Conservation (phyloP, 2,113 vertebrate species). For the Probosciger aterrimus region DNA sequence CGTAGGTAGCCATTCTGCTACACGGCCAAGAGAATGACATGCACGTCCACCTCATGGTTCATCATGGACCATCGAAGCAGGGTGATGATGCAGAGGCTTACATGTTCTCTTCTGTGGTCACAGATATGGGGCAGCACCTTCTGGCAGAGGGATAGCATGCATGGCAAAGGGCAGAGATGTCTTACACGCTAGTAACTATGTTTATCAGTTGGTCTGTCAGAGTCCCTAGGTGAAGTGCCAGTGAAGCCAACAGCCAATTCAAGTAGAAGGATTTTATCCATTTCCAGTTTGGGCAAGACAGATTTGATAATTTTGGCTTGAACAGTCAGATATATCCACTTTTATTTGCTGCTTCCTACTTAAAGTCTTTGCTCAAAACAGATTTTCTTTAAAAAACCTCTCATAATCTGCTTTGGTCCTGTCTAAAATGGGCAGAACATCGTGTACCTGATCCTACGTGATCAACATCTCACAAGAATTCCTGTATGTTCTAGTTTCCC, state of each 20-base stretch:
- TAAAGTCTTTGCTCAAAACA: background rate
- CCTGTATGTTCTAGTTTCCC: background rate
- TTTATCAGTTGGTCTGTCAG: background rate
- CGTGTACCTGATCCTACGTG: background rate
- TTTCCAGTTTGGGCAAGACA: background rate
- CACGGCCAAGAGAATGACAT: background rate
- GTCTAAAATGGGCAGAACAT: background rate
- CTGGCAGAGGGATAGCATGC: fast-evolving
- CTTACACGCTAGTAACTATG: background rate
- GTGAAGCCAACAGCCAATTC: background rate
- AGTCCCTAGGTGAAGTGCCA: fast-evolving
- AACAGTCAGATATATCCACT: background rate
- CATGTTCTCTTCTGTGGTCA: fast-evolving
- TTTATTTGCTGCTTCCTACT: background rate
- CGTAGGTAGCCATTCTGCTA: too few species aligned
- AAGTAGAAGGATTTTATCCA: background rate
- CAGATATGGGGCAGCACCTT: background rate
- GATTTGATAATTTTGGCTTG: background rate
- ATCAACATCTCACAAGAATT: background rate
- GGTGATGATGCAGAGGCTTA: background rate
- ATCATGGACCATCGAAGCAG: fast-evolving
- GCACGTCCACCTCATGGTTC: background rate
- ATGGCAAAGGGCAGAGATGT: background rate
- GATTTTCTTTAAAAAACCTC: fast-evolving
- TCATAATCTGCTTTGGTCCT: background rate